These are phyloP conservation scores for Xanthorhoe designata DNA, from an alignment of 2,888 invertebrate species.

Conservation along the genomic window DNA sequence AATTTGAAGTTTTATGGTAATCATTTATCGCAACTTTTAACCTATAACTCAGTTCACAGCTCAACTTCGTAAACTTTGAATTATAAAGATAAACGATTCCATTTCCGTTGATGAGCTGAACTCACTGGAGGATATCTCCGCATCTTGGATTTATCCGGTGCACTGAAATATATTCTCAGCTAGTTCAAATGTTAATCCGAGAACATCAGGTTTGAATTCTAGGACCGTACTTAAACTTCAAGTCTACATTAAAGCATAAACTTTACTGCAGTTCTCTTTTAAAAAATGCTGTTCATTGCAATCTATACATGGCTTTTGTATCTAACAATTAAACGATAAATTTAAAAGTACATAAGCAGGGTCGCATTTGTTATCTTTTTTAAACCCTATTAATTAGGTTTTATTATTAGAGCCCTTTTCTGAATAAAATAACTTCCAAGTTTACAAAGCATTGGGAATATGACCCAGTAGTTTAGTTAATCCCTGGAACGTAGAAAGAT, in stretches of 20 bases:
- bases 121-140: conserved; percentile 48
- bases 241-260: no score
- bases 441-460: no score
- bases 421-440: no score
- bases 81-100: conserved; percentile 52
- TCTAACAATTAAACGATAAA: no score
- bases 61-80: conserved; percentile 39
- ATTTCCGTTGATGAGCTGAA: conserved; percentile 55
- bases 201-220: not conserved
- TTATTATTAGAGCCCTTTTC: no score
- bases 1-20: not conserved
- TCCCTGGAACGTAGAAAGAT: not conserved
- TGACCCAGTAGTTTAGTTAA: not conserved
- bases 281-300: no score
- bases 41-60: conserved; percentile 40
- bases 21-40: conserved; percentile 31
- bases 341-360: no score
- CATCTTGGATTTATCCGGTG: conserved; percentile 54
- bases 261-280: no score
- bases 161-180: conserved; percentile 15
- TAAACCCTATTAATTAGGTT: no score
- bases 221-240: not conserved
- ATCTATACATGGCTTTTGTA: no score
- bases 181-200: conserved; percentile 8
- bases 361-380: no score